phyloP scores from a whole-genome alignment of 2,113 vertebrate genomes.

The Scophthalmus maximus region DNA sequence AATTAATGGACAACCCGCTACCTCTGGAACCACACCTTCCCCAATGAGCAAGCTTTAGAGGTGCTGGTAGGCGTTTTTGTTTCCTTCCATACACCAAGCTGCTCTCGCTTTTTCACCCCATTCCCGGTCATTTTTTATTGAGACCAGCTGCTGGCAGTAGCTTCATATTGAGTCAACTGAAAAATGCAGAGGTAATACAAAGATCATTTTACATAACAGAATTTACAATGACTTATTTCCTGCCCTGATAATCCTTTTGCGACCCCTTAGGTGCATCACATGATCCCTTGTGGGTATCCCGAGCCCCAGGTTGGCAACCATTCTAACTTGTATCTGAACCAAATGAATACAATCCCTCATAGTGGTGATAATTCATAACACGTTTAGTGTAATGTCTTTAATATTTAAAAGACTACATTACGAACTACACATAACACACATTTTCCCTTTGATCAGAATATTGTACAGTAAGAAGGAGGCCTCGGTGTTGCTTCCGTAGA shows the following conservation, averaged over 20 bases:
- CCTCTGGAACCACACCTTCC: background rate
- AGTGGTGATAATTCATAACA: no score
- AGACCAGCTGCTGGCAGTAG: background rate
- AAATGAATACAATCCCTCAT: background rate
- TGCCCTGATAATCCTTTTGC: background rate
- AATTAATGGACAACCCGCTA: background rate
- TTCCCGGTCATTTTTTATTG: background rate
- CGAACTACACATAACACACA: background rate
- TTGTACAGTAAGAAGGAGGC: slow-evolving; percentile 17
- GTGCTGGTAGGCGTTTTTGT: background rate
- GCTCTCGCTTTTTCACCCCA: background rate
- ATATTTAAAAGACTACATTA: background rate
- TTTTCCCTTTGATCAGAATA: slow-evolving; percentile 24
- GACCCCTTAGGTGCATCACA: background rate
- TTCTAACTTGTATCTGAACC: background rate
- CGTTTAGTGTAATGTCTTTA: background rate
- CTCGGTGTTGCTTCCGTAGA: slow-evolving; percentile 9
- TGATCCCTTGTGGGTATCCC: no score
- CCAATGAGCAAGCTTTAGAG: background rate
- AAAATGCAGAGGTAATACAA: background rate
- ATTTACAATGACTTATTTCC: background rate
- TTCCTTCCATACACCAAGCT: background rate
- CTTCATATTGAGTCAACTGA: background rate
- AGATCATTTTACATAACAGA: background rate
- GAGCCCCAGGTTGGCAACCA: background rate